Evolutionary conservation across 1,140 invertebrate genomes (phyloP).

Genomic region (Acromyrmex heyeri): DNA sequence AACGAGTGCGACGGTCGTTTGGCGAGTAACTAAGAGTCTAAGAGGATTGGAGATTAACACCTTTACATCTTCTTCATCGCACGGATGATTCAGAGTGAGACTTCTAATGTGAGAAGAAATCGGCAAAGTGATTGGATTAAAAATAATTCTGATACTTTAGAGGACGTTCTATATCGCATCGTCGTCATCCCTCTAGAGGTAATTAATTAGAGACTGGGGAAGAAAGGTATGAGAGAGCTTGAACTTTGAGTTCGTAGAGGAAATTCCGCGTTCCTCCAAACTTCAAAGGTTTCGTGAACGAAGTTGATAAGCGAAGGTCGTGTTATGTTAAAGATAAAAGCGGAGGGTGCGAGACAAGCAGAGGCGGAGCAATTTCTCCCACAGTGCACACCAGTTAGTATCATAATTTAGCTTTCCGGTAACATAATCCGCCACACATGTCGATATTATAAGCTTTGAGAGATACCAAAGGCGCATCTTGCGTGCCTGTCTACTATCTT

Average conservation of each 20-base stretch:
- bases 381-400: neutral
- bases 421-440: neutral
- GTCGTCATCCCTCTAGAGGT: neutral
- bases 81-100: neutral
- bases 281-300: conserved; percentile 26
- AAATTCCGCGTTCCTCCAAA: neutral
- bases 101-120: neutral
- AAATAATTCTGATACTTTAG: conserved; percentile 31
- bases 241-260: neutral
- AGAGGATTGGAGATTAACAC: conserved; percentile 30
- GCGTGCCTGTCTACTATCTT: neutral
- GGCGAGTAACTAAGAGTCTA: neutral
- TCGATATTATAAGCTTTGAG: conserved; percentile 9
- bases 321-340: conserved; percentile 39
- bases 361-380: neutral
- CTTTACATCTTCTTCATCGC: neutral
- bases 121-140: conserved; percentile 4
- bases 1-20: neutral
- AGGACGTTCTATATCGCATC: neutral
- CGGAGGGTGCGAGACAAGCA: neutral
- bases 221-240: neutral
- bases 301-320: neutral
- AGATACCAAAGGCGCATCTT: neutral
- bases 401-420: neutral
- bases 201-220: conserved; percentile 1